Evolutionary conservation across 2,888 invertebrate species (phyloP).

Genomic region (Caenorhabditis virilis): DNA sequence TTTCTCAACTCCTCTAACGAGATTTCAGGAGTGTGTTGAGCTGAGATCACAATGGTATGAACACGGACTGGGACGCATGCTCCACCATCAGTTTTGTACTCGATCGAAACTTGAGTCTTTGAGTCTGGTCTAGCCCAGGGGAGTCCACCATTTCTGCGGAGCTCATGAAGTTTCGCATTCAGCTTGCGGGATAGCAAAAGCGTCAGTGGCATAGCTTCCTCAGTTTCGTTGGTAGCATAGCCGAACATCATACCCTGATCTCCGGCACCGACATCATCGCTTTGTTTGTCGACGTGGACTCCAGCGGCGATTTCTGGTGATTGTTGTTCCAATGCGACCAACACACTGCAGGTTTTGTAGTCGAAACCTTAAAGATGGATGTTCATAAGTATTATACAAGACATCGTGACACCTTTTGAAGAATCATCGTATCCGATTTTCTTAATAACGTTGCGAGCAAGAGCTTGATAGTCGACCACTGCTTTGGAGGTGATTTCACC

Average conservation of each 20-base stretch:
- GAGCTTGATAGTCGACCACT: conserved; percentile 93
- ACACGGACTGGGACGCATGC: conserved; percentile 91
- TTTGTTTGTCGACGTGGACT: conserved; percentile 78
- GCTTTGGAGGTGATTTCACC: conserved; percentile 99
- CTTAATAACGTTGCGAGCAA: conserved; percentile 92
- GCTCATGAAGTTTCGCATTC: conserved; percentile 86
- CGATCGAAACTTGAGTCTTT: conserved; percentile 95
- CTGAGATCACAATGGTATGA: conserved; percentile 95
- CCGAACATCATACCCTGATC: conserved; percentile 99
- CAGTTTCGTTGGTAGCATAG: conserved; percentile 96
- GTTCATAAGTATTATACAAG: background rate
- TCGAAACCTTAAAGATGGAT: conserved; percentile 83
- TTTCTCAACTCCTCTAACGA: conserved; percentile 73
- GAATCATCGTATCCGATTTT: conserved; percentile 99
- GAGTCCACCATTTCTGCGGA: conserved; percentile 84
- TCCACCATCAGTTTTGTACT: conserved; percentile 88
- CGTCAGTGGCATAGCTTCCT: conserved; percentile 94
- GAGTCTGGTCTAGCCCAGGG: conserved; percentile 96
- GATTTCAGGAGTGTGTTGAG: conserved; percentile 89
- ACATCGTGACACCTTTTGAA: conserved; percentile 75
- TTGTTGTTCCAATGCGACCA: conserved; percentile 95
- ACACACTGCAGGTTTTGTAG: conserved; percentile 98
- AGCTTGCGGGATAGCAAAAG: conserved; percentile 88
- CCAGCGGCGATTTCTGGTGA: conserved; percentile 93
- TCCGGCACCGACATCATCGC: conserved; percentile 93